A percentile compares a stretch with the other conserved stretches of the same genome.
phyloP scores from a whole-genome alignment of 2,888 invertebrate genomes.

The Dimorphilus gyrociliatus region DNA sequence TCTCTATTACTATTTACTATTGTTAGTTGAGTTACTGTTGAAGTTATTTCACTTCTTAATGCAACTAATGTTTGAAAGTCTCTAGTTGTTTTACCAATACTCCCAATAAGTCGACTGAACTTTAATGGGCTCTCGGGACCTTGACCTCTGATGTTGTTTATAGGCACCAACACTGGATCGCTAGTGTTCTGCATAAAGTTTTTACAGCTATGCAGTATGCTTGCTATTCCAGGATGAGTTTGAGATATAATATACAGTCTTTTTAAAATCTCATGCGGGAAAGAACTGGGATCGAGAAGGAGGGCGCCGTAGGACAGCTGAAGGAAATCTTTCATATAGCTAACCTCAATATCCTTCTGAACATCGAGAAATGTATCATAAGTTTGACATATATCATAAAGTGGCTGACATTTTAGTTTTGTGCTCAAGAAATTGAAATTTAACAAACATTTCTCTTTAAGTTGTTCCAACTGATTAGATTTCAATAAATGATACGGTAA shows the following conservation, averaged over 20 bases:
- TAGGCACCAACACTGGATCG: conserved; percentile 7
- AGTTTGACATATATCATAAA: conserved; percentile 4
- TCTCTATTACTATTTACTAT: conserved; percentile 6
- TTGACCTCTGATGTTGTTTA: conserved; percentile 4
- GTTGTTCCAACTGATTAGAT: conserved; percentile 1
- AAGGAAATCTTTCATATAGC: conserved; percentile 7
- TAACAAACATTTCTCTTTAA: conserved; percentile 7
- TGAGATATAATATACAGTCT: conserved; percentile 2
- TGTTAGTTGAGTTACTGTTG: conserved; percentile 3
- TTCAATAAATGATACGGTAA: conserved; percentile 11
- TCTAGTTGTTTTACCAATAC: conserved; percentile 5
- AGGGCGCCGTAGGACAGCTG: conserved; percentile 8
- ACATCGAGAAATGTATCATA: no score
- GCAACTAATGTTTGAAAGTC: conserved; percentile 7
- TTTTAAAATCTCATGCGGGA: conserved; percentile 7
- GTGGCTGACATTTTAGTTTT: conserved; percentile 6
- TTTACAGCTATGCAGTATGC: conserved; percentile 5
- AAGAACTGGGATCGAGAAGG: conserved; percentile 6
- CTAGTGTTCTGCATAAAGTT: conserved; percentile 5
- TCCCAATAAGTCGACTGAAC: conserved; percentile 7
- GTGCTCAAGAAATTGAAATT: conserved; percentile 8
- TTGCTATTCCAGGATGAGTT: conserved; percentile 1
- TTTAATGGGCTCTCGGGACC: conserved; percentile 7
- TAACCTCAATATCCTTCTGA: conserved; percentile 2
- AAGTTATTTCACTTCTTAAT: conserved; percentile 2